These are phyloP conservation scores for Rhea americana DNA, from an alignment of 2,113 vertebrate genomes.

Conservation along the genomic window DNA sequence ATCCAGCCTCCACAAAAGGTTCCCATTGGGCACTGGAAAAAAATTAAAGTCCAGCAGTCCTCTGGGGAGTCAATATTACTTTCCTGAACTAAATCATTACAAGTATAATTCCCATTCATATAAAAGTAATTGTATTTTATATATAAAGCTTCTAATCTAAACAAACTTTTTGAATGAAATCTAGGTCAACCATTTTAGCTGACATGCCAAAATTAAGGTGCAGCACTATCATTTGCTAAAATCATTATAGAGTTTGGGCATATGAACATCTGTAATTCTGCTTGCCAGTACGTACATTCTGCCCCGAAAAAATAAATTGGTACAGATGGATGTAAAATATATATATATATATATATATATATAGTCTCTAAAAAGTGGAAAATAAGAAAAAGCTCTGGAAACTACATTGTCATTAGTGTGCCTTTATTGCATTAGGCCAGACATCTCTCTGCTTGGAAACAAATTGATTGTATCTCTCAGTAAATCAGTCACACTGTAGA, in stretches of 20 bases:
- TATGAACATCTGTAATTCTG: not conserved
- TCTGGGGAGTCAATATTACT: conserved; percentile 28
- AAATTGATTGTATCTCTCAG: conserved; percentile 42
- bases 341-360: no score
- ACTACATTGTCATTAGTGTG: not conserved
- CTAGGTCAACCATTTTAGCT: not conserved
- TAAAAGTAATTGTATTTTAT: conserved; percentile 48
- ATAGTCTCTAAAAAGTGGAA: not conserved
- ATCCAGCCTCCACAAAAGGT: conserved; percentile 2
- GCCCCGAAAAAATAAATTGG: not conserved
- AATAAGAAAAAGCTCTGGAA: conserved; percentile 6
- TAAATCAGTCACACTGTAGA: conserved; percentile 23
- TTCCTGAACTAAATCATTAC: conserved; percentile 40
- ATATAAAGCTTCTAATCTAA: conserved; percentile 41
- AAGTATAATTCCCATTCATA: conserved; percentile 1
- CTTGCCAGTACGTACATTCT: not conserved
- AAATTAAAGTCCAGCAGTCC: conserved; percentile 47
- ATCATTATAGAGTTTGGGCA: not conserved
- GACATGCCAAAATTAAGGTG: not conserved
- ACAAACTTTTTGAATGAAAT: not conserved
- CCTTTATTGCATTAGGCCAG: conserved; percentile 23
- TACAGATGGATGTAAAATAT: not conserved
- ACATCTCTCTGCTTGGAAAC: conserved; percentile 23
- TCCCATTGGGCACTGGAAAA: conserved; percentile 18
- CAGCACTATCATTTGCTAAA: not conserved